These are phyloP conservation scores for Tetragonisca angustula DNA, from an alignment of 2,888 invertebrate genomes.

Conservation along the genomic window DNA sequence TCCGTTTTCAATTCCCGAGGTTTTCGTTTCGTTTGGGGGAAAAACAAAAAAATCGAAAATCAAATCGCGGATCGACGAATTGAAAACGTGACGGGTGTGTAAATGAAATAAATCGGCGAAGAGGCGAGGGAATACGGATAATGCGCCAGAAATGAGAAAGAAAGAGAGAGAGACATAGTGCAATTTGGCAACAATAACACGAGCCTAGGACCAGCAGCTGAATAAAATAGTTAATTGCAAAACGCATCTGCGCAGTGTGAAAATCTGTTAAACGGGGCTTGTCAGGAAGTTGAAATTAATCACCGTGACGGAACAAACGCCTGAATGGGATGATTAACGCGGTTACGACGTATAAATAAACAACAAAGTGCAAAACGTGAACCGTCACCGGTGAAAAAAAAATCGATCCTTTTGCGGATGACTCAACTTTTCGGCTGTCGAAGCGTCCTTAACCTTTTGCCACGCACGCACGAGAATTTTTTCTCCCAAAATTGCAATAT, in stretches of 20 bases:
- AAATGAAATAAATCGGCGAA: neutral
- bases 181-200: neutral
- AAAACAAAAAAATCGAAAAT: neutral
- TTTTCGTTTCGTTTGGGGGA: neutral
- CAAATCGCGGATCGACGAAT: neutral
- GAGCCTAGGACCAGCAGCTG: neutral
- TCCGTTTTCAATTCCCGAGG: neutral
- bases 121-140: neutral
- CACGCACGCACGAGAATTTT: too few relatives aligned
- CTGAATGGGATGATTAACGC: constrained; percentile 49
- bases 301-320: constrained; percentile 22
- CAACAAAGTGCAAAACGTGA: neutral
- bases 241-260: neutral
- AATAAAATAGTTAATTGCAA: constrained; percentile 10
- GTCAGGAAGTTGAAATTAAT: constrained; percentile 46
- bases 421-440: neutral
- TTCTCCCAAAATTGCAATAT: too few relatives aligned
- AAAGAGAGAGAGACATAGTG: neutral
- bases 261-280: neutral
- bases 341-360: constrained; percentile 24
- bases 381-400: neutral
- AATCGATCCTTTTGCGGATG: constrained; percentile 44
- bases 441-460: too few relatives aligned
- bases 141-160: neutral
- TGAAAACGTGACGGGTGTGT: neutral